Evolutionary conservation across 2,797 vertebrate genomes (phyloP), one percentile per base, ranked within the genome.

Genomic region (Pteronotus mesoamericanus): DNA sequence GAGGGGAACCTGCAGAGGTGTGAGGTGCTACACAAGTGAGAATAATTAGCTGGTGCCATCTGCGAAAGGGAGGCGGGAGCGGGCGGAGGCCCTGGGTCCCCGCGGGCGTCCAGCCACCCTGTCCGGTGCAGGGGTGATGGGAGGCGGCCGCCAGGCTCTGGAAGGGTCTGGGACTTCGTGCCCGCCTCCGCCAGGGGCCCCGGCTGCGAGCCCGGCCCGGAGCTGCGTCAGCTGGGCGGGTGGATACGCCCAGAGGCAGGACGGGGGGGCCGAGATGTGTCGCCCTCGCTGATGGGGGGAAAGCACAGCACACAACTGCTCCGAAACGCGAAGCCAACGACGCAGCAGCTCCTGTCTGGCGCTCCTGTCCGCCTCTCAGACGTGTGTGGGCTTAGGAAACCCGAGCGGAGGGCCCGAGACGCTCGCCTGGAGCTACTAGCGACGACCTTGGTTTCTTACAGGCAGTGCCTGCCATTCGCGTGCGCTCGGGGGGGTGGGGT

Each of bases 31-130:
- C 97, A 97, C 98, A 98, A 98, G 98, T 97, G 98, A 98, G 98
- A 97, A 98, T 98, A 99, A 99, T 99, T 99, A 99, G 98, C 98
- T 97, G 82, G 84, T 96, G 98, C 99, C 99, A 98, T 99, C 99
- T 99, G 99, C 97, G 97, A 92, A 96, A 96, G 97, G 97, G 97
- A 97, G 85, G 22, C 83, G 51, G 1, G 21, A 9, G 32, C 57
- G 4, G 66, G 37, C 11, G 37, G 68, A 37, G 3, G 6, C 22
- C 95, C 78, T 96, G 77, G 96, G 46, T 3, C 29, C 39, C 26
- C 6, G 5, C 4, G 34, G 77, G 51, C 12, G 7, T 69, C 19
- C 0, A 6, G 92, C 78, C 9, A 4, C 5, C 15, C 4, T 3
- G 22, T 51, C 53, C 78, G 53, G 77, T 16, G 22, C 68, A 16